Evolutionary conservation across 1,140 invertebrate species (phyloP).

Genomic region (Lineus longissimus): DNA sequence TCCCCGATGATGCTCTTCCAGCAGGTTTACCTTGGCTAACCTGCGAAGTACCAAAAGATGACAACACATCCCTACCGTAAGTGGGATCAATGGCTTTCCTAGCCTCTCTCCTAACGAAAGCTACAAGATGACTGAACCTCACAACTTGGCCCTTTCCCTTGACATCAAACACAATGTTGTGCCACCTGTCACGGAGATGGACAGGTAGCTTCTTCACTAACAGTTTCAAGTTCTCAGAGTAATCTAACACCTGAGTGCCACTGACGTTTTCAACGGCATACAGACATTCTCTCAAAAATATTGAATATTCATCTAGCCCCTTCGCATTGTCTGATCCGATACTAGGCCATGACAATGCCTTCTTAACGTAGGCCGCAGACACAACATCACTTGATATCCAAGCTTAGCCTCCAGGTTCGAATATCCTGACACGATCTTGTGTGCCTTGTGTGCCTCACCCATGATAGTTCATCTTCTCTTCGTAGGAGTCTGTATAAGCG

Average conservation of each 20-base stretch:
- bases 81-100: too few relatives aligned
- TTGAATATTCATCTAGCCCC: constrained; percentile 13
- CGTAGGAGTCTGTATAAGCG: constrained; percentile 13
- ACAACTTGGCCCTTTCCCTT: too few relatives aligned
- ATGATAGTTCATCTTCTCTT: constrained; percentile 12
- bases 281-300: constrained; percentile 18
- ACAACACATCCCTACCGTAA: too few relatives aligned
- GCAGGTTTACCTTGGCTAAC: too few relatives aligned
- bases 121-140: too few relatives aligned
- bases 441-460: constrained; percentile 15
- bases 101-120: too few relatives aligned
- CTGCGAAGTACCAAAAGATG: too few relatives aligned
- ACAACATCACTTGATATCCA: constrained; percentile 14
- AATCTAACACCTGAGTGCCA: constrained; percentile 5
- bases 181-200: too few relatives aligned
- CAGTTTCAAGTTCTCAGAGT: constrained; percentile 10
- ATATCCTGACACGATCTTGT: constrained; percentile 16
- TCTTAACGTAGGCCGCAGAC: constrained; percentile 16
- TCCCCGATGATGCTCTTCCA: too few relatives aligned
- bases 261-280: constrained; percentile 13
- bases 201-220: not conserved
- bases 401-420: constrained; percentile 10
- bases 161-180: not conserved
- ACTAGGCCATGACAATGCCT: constrained; percentile 12
- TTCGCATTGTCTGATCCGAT: constrained; percentile 12